Evolutionary conservation across 1,140 invertebrate genomes (phyloP), one percentile per base, ranked within the genome.

Genomic region (Sminthurides bifidus): DNA sequence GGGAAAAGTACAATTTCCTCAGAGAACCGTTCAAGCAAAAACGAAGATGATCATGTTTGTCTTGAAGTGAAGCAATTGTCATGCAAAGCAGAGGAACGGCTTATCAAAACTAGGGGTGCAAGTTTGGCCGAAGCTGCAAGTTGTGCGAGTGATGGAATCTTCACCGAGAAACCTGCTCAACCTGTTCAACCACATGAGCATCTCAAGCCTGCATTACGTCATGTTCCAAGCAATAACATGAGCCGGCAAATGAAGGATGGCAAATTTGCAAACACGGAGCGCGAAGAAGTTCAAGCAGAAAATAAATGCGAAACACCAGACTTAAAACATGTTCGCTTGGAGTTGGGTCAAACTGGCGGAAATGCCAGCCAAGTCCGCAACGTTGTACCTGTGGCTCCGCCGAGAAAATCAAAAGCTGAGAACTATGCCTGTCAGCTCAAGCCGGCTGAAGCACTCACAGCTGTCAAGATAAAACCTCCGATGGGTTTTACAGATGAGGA

Each of bases 401-500:
- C 46, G 4, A 27, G 46, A 5, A 30, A 35, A 19, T 14, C 15
- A 12, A 49, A 35, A 19, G 27, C 30, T 33, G 46, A 49, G 6
- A 35, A 33, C 15, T 12, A 33, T 4, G 3, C 6, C 3, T 3
- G 21, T 30, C 2, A 29, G 3, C 26, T 3, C 4, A 21, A 40
- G 23, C 35, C 51, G 29, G 38, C 35, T 40, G 53, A 60, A 14
- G 46, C 49, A 12, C 29, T 60, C n/a, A 30, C 31, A 17, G 30
- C 51, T 26, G 41, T 57, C 19, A 56, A 57, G 23, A 40, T 61
- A 26, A 21, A 45, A 19, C 59, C 59, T 27, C 59, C 59, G 15
- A 31, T 50, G 12, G 59, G 52, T 24, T 61, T 61, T 30, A 44
- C 52, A 52, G 59, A 61, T 52, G 59, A 61, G 24, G 50, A 38